Conservation (phyloP, 2,888 invertebrate species). For the Aphodius granarius region DNA sequence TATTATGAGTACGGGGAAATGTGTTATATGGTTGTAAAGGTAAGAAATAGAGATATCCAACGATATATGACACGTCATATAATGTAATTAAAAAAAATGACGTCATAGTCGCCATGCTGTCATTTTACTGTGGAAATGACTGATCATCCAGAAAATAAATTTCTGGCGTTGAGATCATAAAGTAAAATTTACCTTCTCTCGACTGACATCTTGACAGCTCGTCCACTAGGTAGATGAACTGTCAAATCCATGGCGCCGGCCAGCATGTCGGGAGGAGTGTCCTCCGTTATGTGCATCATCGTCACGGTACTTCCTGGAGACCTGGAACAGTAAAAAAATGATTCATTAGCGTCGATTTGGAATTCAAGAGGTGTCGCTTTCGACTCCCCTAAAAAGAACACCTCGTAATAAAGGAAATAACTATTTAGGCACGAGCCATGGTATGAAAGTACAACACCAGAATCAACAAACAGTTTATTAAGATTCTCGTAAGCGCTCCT, state of each 20-base stretch:
- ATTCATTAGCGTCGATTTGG: background rate
- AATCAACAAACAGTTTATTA: background rate
- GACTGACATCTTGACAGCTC: constrained; percentile 58
- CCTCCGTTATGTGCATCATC: constrained; percentile 63
- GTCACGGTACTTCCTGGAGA: constrained; percentile 34
- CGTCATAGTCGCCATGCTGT: too few species aligned
- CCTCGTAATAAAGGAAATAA: background rate
- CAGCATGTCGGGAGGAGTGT: constrained; percentile 70
- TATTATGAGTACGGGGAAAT: too few species aligned
- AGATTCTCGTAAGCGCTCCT: background rate
- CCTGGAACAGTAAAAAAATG: constrained; percentile 18
- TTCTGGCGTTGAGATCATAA: too few species aligned
- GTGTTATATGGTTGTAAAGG: too few species aligned
- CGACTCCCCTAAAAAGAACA: background rate
- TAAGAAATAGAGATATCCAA: too few species aligned
- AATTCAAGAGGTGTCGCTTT: background rate
- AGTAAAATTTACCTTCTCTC: constrained; percentile 57
- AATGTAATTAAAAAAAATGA: too few species aligned
- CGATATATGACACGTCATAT: too few species aligned
- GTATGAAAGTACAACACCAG: background rate
- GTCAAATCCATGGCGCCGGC: constrained; percentile 70
- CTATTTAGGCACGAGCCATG: background rate
- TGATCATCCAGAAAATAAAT: background rate
- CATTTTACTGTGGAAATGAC: too few species aligned
- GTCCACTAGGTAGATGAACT: constrained; percentile 63